Conservation (phyloP, 2,797 vertebrate species). For the Chaenodraco wilsoni region DNA sequence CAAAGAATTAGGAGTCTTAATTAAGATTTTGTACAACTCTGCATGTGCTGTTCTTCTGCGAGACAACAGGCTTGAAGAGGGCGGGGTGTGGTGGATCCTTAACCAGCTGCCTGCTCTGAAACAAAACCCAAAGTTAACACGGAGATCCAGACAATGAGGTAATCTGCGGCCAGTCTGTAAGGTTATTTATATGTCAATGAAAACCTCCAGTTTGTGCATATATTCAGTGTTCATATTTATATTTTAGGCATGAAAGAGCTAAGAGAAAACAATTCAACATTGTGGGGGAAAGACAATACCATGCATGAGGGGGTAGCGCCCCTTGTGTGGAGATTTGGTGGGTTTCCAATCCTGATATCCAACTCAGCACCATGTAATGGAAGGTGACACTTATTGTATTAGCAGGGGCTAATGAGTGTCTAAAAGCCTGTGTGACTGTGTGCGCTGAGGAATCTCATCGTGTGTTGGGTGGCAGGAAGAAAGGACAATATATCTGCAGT, state of each 20-base stretch:
- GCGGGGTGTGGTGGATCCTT: slow-evolving; percentile 61
- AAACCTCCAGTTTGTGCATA: background rate
- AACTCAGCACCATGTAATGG: slow-evolving; percentile 79
- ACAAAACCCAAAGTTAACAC: slow-evolving; percentile 64
- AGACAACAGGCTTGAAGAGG: slow-evolving; percentile 70
- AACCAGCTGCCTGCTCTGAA: slow-evolving; percentile 77
- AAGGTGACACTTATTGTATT: slow-evolving; percentile 86
- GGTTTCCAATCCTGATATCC: slow-evolving; percentile 81
- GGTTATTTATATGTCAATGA: background rate
- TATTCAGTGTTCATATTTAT: slow-evolving; percentile 23
- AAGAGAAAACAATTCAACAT: slow-evolving; percentile 74
- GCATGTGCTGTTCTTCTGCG: slow-evolving; percentile 77
- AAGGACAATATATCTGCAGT: slow-evolving; percentile 66
- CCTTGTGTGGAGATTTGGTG: slow-evolving; percentile 80
- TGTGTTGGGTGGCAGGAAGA: slow-evolving; percentile 72
- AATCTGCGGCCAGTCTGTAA: slow-evolving; percentile 15
- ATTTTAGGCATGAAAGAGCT: slow-evolving; percentile 45
- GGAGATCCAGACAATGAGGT: slow-evolving; percentile 43
- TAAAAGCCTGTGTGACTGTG: slow-evolving; percentile 85
- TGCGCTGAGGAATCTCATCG: slow-evolving; percentile 77
- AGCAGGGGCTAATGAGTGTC: slow-evolving; percentile 83
- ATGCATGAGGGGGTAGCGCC: slow-evolving; percentile 59
- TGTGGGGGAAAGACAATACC: slow-evolving; percentile 77
- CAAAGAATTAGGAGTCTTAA: slow-evolving; percentile 84
- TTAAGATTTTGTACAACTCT: slow-evolving; percentile 82